These are phyloP conservation scores for Proisotoma minuta DNA, from an alignment of 2,888 invertebrate species.

Conservation along the genomic window DNA sequence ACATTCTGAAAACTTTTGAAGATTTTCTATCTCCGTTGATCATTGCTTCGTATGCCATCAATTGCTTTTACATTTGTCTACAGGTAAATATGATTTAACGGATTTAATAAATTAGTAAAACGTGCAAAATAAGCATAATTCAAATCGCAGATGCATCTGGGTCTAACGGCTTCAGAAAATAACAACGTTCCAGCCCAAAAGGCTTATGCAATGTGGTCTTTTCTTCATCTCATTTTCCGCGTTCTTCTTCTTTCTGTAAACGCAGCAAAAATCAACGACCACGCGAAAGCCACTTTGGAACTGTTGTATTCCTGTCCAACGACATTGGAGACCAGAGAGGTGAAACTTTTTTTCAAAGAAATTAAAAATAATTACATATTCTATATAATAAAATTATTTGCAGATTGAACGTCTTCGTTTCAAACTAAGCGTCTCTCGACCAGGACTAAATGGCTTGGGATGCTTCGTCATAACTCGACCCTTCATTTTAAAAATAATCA, in stretches of 20 bases:
- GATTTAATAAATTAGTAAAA: not conserved
- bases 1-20: conserved; percentile 26
- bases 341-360: conserved; percentile 3
- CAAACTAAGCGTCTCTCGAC: conserved; percentile 16
- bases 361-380: not conserved
- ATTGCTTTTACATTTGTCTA: conserved; percentile 43
- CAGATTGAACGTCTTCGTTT: conserved; percentile 31
- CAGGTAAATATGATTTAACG: conserved; percentile 22
- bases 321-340: conserved; percentile 27
- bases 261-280: conserved; percentile 34
- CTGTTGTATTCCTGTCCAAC: conserved; percentile 34
- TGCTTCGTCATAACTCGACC: conserved; percentile 38
- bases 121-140: not conserved
- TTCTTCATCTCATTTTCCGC: conserved; percentile 33
- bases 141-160: conserved; percentile 24
- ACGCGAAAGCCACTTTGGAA: conserved; percentile 26
- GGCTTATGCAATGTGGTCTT: conserved; percentile 41
- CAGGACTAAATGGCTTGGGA: conserved; percentile 30
- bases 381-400: not conserved
- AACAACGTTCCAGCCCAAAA: not conserved
- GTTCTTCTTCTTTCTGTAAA: conserved; percentile 27
- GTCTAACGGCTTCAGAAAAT: conserved; percentile 12
- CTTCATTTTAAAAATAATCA: conserved; percentile 35
- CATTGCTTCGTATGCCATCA: conserved; percentile 36
- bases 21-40: conserved; percentile 38